Evolutionary conservation across 1,140 invertebrate genomes (phyloP), one percentile per base, ranked within the genome.

Genomic region (Drosophila elegans): DNA sequence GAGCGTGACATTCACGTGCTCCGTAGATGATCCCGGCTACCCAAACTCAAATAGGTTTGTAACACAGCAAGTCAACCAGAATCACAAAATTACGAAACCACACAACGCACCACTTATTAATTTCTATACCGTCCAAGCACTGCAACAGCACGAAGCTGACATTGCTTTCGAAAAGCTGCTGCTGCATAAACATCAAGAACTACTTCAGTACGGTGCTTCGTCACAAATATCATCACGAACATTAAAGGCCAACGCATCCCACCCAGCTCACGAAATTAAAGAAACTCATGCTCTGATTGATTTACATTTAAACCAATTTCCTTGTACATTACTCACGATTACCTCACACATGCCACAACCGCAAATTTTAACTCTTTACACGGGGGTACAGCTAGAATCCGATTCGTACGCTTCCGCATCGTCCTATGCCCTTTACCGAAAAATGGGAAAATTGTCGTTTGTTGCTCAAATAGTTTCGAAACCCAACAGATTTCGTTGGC

Each of bases 1-100:
- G 56, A 94, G 95, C 42, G 93, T 98, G 3, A 96, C 95, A 4
- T 94, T 98, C 39, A 95, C 95, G 9, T 98, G 97, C 92, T 95
- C 94, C n/a, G 96, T 98, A 16, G 94, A 96, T 63, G 96, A 97
- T 92, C 94, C 94, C 7, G 97, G 97, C 13, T 93, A 96, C 76
- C 97, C 97, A 1, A 94, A 95, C 80, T 95, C 95, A 21, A 95
- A 91, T 86, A 92, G 91, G 91, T 92, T 83, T 89, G 91, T 92
- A 91, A 63, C 57, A 38, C 39, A 64, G 51, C 66, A 72, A 77
- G 39, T 48, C 54, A 41, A 68, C 39, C 51, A 72, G 21, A 46
- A 42, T 45, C 42, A 57, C 36, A 27, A 46, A 42, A 34, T 46
- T 16, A 62, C 32, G 57, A 55, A 44, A 57, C 13, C 66, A 76